Evolutionary conservation across 2,888 invertebrate species (phyloP).

Genomic region (Ectropis crepuscularia): DNA sequence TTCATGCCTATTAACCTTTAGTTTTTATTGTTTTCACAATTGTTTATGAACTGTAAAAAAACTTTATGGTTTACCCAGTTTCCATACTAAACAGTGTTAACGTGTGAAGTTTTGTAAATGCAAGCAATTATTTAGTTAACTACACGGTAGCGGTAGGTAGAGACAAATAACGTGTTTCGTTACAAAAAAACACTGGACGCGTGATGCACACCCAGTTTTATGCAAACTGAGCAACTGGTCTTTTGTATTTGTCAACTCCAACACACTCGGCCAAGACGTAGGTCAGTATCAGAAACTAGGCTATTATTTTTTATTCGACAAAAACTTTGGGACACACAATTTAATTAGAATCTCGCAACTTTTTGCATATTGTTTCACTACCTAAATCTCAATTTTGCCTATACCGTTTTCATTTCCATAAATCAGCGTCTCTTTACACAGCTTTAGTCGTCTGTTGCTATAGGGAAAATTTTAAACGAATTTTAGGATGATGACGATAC

Average conservation of each 20-base stretch:
- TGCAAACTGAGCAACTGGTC: neutral
- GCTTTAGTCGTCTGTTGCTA: no score
- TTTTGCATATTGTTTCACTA: neutral
- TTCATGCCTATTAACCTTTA: no score
- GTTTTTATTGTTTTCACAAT: no score
- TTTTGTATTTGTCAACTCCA: neutral
- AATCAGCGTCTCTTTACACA: neutral
- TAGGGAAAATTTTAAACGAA: no score
- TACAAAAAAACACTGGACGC: neutral
- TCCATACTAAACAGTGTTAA: neutral
- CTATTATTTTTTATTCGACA: neutral
- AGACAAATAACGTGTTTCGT: neutral
- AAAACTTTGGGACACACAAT: neutral
- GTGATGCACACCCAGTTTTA: neutral
- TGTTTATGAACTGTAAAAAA: no score
- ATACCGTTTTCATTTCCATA: neutral
- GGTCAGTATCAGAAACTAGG: constrained; percentile 1
- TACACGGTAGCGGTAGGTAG: neutral
- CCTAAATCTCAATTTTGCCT: neutral
- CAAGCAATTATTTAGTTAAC: neutral
- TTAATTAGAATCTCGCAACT: neutral
- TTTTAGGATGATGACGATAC: no score
- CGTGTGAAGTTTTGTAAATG: neutral
- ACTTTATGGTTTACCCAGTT: neutral
- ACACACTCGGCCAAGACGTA: neutral